A percentile compares a stretch with the other conserved stretches of the same genome.
phyloP scores from a whole-genome alignment of 2,888 invertebrate species.

The Bedellia somnulentella region DNA sequence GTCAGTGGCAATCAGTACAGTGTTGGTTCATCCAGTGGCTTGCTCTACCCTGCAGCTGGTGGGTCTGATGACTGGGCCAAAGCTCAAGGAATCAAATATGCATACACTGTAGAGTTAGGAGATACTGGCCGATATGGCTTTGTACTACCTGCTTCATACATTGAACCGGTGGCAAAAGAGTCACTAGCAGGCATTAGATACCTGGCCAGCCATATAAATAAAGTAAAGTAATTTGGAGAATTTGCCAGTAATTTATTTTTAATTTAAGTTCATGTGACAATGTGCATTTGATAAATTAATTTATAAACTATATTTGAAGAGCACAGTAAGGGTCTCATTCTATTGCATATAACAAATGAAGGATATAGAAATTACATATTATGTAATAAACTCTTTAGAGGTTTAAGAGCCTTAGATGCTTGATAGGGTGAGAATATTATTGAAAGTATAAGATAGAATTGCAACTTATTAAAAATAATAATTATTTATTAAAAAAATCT shows the following conservation, averaged over 20 bases:
- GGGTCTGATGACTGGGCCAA: slow-evolving; percentile 94
- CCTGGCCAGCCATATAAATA: slow-evolving; percentile 29
- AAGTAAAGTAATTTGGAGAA: not conserved
- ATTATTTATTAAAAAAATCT: too few relatives aligned
- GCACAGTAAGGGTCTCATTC: too few relatives aligned
- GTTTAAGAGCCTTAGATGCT: too few relatives aligned
- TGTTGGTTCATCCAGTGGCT: slow-evolving; percentile 77
- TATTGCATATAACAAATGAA: too few relatives aligned
- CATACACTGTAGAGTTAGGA: slow-evolving; percentile 87
- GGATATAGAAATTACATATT: too few relatives aligned
- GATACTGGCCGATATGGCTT: slow-evolving; percentile 86
- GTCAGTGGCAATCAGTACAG: slow-evolving; percentile 67
- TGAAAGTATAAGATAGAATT: too few relatives aligned
- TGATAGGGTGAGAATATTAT: too few relatives aligned
- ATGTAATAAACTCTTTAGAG: too few relatives aligned
- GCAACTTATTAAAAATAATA: too few relatives aligned
- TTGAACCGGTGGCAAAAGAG: slow-evolving; percentile 75
- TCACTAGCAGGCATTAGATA: slow-evolving; percentile 72
- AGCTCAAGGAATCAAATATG: slow-evolving; percentile 79
- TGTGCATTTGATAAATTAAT: not conserved
- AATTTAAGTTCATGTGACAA: too few relatives aligned
- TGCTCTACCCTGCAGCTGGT: slow-evolving; percentile 78
- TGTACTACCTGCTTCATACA: slow-evolving; percentile 77
- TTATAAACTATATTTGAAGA: too few relatives aligned
- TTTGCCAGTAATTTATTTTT: slow-evolving; percentile 3